Conservation (phyloP, 2,888 invertebrate species). For the Gymnosoma rotundatum region DNA sequence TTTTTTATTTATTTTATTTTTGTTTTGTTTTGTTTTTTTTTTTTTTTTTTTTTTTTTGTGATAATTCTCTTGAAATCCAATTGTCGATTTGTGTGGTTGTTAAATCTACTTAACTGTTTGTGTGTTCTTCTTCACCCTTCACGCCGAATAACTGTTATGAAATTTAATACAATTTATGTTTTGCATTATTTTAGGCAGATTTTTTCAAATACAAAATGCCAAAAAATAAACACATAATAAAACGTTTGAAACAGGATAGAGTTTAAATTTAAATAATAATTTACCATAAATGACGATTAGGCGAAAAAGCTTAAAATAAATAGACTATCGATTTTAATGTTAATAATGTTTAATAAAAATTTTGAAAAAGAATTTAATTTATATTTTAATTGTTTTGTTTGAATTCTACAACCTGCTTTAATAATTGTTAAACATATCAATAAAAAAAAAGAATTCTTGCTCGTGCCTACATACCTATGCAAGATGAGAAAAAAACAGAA, state of each 20-base stretch:
- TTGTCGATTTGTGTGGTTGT: conserved; percentile 17
- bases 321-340: too few relatives aligned
- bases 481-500: too few relatives aligned
- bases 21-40: not conserved
- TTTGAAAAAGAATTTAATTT: too few relatives aligned
- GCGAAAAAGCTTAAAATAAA: too few relatives aligned
- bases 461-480: too few relatives aligned
- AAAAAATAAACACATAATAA: not conserved
- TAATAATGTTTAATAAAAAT: too few relatives aligned
- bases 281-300: too few relatives aligned
- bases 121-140: not conserved
- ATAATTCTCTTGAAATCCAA: conserved; percentile 31
- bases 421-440: too few relatives aligned
- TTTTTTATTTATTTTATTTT: not conserved
- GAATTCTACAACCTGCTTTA: too few relatives aligned
- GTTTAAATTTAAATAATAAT: too few relatives aligned
- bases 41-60: conserved; percentile 5
- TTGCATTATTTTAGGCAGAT: conserved; percentile 44
- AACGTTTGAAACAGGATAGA: not conserved
- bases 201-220: not conserved
- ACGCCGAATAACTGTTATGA: not conserved
- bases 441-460: too few relatives aligned
- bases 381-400: too few relatives aligned
- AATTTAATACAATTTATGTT: conserved; percentile 37
- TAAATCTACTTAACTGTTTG: not conserved